phyloP scores from a whole-genome alignment of 2,888 invertebrate genomes.

The Hylaea fasciaria region DNA sequence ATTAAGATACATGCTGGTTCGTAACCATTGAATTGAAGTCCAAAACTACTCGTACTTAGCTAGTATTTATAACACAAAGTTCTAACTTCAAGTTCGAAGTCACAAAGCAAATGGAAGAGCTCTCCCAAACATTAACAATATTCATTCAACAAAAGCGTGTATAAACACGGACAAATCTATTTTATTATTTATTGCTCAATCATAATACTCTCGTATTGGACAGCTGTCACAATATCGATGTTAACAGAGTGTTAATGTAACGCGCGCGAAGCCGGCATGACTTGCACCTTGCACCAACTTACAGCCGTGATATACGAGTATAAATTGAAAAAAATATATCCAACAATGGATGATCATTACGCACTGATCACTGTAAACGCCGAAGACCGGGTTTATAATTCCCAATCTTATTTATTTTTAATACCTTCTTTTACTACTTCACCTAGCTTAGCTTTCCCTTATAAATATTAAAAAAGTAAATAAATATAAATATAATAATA shows the following conservation, averaged over 20 bases:
- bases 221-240: slow-evolving; percentile 55
- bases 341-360: slow-evolving; percentile 54
- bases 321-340: slow-evolving; percentile 47
- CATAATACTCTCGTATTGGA: slow-evolving; percentile 26
- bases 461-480: not conserved
- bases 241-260: slow-evolving; percentile 36
- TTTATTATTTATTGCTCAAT: slow-evolving; percentile 3
- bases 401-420: not conserved
- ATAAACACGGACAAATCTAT: not conserved
- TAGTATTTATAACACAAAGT: no score
- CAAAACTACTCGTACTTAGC: no score
- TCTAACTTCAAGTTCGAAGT: no score
- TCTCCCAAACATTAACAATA: slow-evolving; percentile 1
- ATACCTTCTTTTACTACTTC: not conserved
- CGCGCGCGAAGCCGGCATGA: slow-evolving; percentile 40
- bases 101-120: not conserved
- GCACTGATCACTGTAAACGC: slow-evolving; percentile 44
- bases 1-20: no score
- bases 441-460: no score
- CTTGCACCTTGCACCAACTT: slow-evolving; percentile 48
- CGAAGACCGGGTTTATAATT: not conserved
- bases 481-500: not conserved
- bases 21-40: no score
- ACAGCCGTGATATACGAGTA: slow-evolving; percentile 41
- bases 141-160: not conserved